Percentiles rank a stretch among this genome's conserved stretches.
phyloP scores from a whole-genome alignment of 2,888 invertebrate species.

The Chrysodeixis includens region DNA sequence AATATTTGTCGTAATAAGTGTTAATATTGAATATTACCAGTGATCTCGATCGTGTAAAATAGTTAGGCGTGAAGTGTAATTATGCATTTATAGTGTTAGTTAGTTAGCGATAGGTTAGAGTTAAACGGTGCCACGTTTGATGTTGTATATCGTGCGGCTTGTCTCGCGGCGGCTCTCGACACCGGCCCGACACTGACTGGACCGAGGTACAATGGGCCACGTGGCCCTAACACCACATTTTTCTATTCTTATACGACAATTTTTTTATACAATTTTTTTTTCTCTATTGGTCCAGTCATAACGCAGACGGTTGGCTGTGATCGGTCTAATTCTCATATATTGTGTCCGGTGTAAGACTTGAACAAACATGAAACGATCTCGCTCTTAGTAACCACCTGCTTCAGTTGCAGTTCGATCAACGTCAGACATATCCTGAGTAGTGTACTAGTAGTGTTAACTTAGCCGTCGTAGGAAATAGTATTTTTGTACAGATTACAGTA shows the following conservation, averaged over 20 bases:
- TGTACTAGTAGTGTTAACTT: neutral
- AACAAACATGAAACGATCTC: neutral
- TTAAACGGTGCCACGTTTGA: constrained; percentile 52
- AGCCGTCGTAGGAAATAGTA: neutral
- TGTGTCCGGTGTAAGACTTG: neutral
- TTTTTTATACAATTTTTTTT: too few relatives aligned
- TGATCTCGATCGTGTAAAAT: constrained; percentile 60
- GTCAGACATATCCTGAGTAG: neutral
- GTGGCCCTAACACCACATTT: too few relatives aligned
- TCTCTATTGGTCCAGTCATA: too few relatives aligned
- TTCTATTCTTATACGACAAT: too few relatives aligned
- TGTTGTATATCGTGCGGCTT: constrained; percentile 36
- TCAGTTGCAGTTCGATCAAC: neutral
- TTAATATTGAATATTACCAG: constrained; percentile 45
- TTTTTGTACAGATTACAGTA: neutral
- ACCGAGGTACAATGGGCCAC: too few relatives aligned
- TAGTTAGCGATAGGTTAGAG: constrained; percentile 39
- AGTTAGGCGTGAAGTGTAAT: constrained; percentile 51
- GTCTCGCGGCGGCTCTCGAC: constrained; percentile 45
- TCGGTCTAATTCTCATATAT: neutral
- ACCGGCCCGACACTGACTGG: neutral
- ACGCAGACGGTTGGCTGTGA: too few relatives aligned
- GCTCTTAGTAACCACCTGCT: neutral
- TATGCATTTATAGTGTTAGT: constrained; percentile 59
- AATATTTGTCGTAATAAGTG: constrained; percentile 13